Percentiles rank a stretch among this genome's conserved stretches.
Conservation (phyloP, 53 echinoderm and acorn worm species). For the Echinometra lucunter region DNA sequence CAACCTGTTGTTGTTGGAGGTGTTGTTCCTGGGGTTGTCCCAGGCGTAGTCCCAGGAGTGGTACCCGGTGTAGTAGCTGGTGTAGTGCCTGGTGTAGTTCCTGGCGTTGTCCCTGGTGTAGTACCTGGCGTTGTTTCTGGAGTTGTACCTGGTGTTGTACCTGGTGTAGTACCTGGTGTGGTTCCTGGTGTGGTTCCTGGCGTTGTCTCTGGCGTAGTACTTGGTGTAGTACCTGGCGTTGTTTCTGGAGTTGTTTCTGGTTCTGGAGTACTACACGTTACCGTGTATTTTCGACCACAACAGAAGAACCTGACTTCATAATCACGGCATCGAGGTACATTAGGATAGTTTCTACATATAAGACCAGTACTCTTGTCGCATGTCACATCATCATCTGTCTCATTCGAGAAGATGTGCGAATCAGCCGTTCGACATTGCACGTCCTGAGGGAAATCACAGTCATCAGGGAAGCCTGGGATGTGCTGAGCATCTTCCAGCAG, state of each 20-base stretch:
- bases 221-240: neutral
- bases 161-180: neutral
- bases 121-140: neutral
- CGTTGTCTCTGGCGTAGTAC: neutral
- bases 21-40: neutral
- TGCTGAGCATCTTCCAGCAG: conserved; percentile 52
- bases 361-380: neutral
- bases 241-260: neutral
- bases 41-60: neutral
- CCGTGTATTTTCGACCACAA: neutral
- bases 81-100: neutral
- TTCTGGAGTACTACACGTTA: neutral
- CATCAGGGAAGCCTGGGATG: conserved; percentile 37
- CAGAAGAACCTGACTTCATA: neutral
- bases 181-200: neutral
- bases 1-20: neutral
- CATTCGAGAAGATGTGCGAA: conserved; percentile 34
- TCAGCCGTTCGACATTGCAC: conserved; percentile 46
- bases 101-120: neutral
- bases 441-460: conserved; percentile 20
- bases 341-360: neutral
- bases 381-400: conserved; percentile 45
- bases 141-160: neutral
- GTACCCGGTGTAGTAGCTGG: neutral
- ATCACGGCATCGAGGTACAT: neutral